A percentile compares a stretch with the other conserved stretches of the same genome.
These are phyloP conservation scores for Lepidotrigona ventralis DNA, from an alignment of 1,140 invertebrate genomes.

Conservation along the genomic window DNA sequence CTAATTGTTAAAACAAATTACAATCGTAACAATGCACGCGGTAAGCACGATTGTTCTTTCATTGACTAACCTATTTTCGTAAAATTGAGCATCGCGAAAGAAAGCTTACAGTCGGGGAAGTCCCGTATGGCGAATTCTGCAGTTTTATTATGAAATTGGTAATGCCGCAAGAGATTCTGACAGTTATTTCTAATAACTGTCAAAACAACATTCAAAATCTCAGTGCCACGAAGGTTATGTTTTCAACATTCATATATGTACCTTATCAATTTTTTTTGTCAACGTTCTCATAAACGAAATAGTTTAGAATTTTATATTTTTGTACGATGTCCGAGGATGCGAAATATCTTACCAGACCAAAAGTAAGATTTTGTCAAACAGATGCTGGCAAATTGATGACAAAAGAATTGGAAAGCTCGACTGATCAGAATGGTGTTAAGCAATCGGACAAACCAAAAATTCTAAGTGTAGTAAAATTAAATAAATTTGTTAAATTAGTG, in stretches of 20 bases:
- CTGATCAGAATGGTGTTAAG: not conserved
- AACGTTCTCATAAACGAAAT: not conserved
- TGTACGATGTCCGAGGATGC: slow-evolving; percentile 16
- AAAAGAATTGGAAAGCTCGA: not conserved
- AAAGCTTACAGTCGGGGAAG: not conserved
- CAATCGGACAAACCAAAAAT: slow-evolving; percentile 47
- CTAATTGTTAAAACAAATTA: not conserved
- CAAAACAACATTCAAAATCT: not conserved
- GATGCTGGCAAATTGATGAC: slow-evolving; percentile 6
- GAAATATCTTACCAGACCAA: slow-evolving; percentile 52
- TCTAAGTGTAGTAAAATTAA: slow-evolving; percentile 44
- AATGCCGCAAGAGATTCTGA: not conserved
- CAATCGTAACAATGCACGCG: not conserved
- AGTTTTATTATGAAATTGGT: not conserved
- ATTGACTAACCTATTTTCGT: not conserved
- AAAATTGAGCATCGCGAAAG: not conserved
- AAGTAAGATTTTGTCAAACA: slow-evolving; percentile 65
- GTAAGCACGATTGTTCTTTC: not conserved
- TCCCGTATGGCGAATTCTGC: not conserved
- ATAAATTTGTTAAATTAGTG: slow-evolving; percentile 56
- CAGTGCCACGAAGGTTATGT: slow-evolving; percentile 15
- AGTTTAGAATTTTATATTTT: not conserved
- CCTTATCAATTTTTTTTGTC: not conserved
- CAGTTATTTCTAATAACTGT: not conserved
- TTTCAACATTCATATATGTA: not conserved